Conservation (phyloP, 2,113 vertebrate genomes). For the Formicarius rufipectus region DNA sequence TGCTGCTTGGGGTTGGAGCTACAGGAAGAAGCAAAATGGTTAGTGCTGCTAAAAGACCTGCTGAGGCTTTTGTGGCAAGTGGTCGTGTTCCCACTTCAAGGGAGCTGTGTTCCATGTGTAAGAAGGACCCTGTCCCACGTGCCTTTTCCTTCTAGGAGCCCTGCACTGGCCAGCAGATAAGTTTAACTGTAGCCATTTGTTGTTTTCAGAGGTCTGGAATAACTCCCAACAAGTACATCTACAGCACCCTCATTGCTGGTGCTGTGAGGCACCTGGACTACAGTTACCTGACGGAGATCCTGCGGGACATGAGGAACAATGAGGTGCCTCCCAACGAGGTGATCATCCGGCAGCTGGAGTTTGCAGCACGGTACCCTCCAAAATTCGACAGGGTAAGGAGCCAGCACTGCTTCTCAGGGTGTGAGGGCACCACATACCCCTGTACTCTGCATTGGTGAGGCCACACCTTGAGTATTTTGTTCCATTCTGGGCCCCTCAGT, state of each 20-base stretch:
- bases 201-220: slow-evolving; percentile 79
- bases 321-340: slow-evolving; percentile 87
- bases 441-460: too few species aligned
- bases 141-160: background rate
- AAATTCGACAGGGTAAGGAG: slow-evolving; percentile 84
- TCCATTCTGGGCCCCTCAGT: too few species aligned
- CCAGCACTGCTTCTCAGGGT: too few species aligned
- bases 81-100: background rate
- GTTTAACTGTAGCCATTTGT: background rate
- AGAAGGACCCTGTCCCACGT: background rate
- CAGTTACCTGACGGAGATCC: slow-evolving; percentile 82
- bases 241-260: slow-evolving; percentile 86
- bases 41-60: background rate
- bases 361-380: slow-evolving; percentile 88
- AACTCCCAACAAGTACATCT: slow-evolving; percentile 85
- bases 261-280: slow-evolving; percentile 86
- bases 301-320: slow-evolving; percentile 81
- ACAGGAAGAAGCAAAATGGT: background rate
- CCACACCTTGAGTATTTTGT: too few species aligned
- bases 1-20: background rate
- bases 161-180: background rate
- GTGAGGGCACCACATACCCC: background rate
- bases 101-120: background rate
- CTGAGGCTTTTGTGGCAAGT: background rate
- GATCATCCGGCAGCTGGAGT: slow-evolving; percentile 90